A percentile compares a stretch with the other conserved stretches of the same genome.
phyloP scores from a whole-genome alignment of 2,113 vertebrate genomes.

The Leptosomus discolor region DNA sequence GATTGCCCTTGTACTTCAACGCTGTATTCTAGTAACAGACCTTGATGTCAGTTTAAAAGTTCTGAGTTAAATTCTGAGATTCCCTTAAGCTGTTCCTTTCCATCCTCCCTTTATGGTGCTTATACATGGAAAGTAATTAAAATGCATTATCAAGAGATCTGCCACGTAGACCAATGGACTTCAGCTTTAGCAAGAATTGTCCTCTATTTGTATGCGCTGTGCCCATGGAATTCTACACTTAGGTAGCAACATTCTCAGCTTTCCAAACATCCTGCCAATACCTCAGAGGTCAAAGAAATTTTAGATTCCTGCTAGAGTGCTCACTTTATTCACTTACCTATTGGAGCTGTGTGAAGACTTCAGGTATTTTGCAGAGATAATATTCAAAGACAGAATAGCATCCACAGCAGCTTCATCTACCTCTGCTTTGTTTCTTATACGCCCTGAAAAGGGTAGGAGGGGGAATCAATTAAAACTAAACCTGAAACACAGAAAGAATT shows the following conservation, averaged over 20 bases:
- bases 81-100: background rate
- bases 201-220: background rate
- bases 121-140: background rate
- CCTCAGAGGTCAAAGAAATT: background rate
- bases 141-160: background rate
- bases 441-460: constrained; percentile 68
- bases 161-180: fast-evolving
- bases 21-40: background rate
- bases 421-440: constrained; percentile 91
- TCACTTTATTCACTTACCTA: constrained; percentile 74
- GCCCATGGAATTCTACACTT: background rate
- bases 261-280: background rate
- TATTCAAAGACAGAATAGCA: constrained; percentile 93
- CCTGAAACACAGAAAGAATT: background rate
- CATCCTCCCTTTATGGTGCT: background rate
- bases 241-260: background rate
- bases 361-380: constrained; percentile 96
- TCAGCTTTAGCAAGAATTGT: background rate
- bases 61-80: background rate
- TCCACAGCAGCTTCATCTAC: constrained; percentile 90
- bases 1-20: background rate
- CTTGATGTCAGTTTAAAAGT: background rate
- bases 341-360: constrained; percentile 93
- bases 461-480: background rate
- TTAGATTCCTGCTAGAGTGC: background rate